These are phyloP conservation scores for Neoniphon sammara DNA, from an alignment of 2,797 vertebrate species.

Conservation along the genomic window DNA sequence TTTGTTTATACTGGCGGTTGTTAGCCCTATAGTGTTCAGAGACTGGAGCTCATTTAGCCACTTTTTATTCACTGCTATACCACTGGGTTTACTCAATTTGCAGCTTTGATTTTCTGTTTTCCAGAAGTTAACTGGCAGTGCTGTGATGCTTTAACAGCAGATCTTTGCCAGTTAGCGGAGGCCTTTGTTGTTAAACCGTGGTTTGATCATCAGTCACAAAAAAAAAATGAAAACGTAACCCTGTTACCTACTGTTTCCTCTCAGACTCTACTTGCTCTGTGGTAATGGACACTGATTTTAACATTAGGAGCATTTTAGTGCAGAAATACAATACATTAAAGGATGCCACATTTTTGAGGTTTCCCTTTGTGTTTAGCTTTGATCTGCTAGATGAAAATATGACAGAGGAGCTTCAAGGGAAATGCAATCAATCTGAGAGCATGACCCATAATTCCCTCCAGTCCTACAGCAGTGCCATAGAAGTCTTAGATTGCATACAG, in stretches of 20 bases:
- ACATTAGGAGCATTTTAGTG: conserved; percentile 40
- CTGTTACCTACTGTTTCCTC: conserved; percentile 31
- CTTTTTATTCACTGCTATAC: background rate
- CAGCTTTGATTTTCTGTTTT: conserved; percentile 30
- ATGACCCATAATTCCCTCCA: conserved; percentile 63
- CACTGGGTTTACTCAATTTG: background rate
- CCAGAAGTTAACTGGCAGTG: conserved; percentile 15
- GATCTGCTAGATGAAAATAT: conserved; percentile 60
- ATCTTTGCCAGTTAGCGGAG: conserved; percentile 19
- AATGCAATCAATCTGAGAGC: conserved; percentile 65
- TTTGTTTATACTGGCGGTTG: too few species aligned
- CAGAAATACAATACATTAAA: conserved; percentile 55
- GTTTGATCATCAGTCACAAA: conserved; percentile 25
- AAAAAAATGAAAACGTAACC: conserved; percentile 22
- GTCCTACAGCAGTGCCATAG: conserved; percentile 39
- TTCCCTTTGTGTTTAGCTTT: conserved; percentile 65
- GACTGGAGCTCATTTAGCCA: background rate
- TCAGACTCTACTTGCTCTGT: conserved; percentile 32
- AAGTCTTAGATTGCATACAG: conserved; percentile 55
- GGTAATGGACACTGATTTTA: conserved; percentile 40
- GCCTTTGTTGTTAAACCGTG: conserved; percentile 47
- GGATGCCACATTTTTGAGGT: conserved; percentile 47
- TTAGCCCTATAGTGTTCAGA: background rate
- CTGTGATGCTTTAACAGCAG: conserved; percentile 4
- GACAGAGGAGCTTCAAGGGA: conserved; percentile 53